Evolutionary conservation across 2,888 invertebrate species (phyloP), one percentile per base, ranked within the genome.

Genomic region (Dryobotodes eremita): DNA sequence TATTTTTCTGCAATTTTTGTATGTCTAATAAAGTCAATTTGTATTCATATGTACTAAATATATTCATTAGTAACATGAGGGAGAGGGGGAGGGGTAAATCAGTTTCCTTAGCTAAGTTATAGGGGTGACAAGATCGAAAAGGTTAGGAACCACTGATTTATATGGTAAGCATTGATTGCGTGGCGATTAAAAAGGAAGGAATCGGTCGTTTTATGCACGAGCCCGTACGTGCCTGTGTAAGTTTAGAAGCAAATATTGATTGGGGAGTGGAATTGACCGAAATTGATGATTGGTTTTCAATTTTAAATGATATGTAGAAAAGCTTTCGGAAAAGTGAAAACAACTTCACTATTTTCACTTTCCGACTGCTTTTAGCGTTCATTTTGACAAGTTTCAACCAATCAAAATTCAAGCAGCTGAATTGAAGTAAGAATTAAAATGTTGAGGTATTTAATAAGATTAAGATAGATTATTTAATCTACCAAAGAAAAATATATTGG

Each of bases 171-270:
- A 59, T 78, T 85, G 84, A 84, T 84, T 84, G 84, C 71, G 68
- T 46, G 66, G 48, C 73, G 82, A 85, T 84, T 78, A 85, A 85
- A 83, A 85, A 82, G 53, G n/a, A n/a, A 69, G 53, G 73, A 82
- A 82, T 78, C 65, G 66, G 36, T 68, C 62, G 77, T 68, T 82
- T 80, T 73, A 70, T 70, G 71, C 55, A 48, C 31, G 50, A 55
- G 36, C 31, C 13, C 8, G 46, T 57, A n/a, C 23, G 62, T 62
- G 36, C 15, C 61, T 61, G 84, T 68, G 65, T 71, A 20, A 26
- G 82, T 59, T 73, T 81, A 70, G 55, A 59, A 1, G 61, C 55
- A 59, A 53, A 77, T 66, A 85, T 85, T 73, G 57, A 64, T 62
- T 53, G 17, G 20, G 71, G 17, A 65, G 31, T 65, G 26, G 36